A percentile compares a stretch with the other conserved stretches of the same genome.
These are phyloP conservation scores for Phortica okadai DNA, from an alignment of 2,888 invertebrate species.

Conservation along the genomic window DNA sequence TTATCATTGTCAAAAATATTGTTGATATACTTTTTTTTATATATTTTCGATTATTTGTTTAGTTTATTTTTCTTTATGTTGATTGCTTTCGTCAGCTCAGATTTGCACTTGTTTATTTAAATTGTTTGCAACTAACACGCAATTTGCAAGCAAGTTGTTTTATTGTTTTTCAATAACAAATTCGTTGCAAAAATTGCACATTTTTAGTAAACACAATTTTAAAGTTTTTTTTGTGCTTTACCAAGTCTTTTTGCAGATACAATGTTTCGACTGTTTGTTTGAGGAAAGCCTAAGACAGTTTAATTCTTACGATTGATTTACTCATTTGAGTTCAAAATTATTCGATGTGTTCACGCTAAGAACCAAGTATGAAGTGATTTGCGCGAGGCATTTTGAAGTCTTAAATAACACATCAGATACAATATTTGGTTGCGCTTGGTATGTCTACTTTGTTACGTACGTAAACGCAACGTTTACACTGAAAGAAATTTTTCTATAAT, in stretches of 20 bases:
- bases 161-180: constrained; percentile 28
- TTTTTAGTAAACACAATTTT: constrained; percentile 1
- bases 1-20: constrained; percentile 46
- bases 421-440: constrained; percentile 69
- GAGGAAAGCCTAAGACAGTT: not conserved
- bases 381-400: constrained; percentile 76
- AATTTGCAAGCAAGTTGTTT: constrained; percentile 36
- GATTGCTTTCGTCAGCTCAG: not conserved
- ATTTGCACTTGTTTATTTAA: constrained; percentile 25
- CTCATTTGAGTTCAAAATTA: constrained; percentile 37
- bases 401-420: constrained; percentile 74
- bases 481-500: constrained; percentile 45
- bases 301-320: not conserved
- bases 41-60: not conserved
- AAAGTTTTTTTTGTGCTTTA: constrained; percentile 4
- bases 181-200: constrained; percentile 31
- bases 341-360: constrained; percentile 75
- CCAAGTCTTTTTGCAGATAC: not conserved
- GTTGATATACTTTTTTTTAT: not conserved
- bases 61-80: constrained; percentile 6
- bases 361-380: constrained; percentile 77
- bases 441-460: constrained; percentile 71
- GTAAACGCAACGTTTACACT: constrained; percentile 64
- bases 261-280: not conserved
- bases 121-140: constrained; percentile 5